phyloP scores from a whole-genome alignment of 2,113 vertebrate species.

The Pteronura brasiliensis region DNA sequence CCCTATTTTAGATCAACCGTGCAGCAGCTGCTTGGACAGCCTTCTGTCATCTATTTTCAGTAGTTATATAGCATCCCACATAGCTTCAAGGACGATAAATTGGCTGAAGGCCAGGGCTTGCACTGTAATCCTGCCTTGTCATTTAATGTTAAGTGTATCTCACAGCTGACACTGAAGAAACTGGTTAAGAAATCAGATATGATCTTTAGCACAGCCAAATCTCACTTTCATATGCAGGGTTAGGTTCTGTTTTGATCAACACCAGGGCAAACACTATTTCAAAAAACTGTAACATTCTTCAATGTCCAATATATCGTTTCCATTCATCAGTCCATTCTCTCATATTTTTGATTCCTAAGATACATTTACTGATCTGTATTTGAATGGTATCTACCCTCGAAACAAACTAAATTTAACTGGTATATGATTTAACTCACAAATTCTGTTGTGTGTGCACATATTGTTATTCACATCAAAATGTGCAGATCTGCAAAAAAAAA shows the following conservation, averaged over 20 bases:
- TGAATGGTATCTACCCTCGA: neutral
- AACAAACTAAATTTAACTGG: neutral
- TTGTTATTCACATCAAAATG: neutral
- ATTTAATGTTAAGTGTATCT: neutral
- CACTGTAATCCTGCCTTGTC: conserved; percentile 31
- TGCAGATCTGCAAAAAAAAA: neutral
- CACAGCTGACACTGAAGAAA: conserved; percentile 29
- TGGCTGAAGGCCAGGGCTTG: neutral
- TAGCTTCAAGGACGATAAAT: neutral
- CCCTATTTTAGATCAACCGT: neutral
- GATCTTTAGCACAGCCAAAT: neutral
- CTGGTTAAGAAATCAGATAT: conserved; percentile 17
- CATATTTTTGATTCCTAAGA: neutral
- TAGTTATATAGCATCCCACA: neutral
- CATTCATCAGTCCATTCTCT: neutral
- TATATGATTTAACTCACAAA: neutral
- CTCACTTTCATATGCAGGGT: neutral
- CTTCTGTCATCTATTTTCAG: conserved; percentile 5
- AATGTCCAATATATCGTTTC: neutral
- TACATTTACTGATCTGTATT: neutral
- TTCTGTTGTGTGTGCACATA: neutral
- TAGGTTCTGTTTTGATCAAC: conserved; percentile 21
- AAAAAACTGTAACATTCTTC: conserved; percentile 12
- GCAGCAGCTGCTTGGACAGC: neutral
- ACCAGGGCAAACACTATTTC: conserved; percentile 28